Base-by-base conservation (phyloP, 2,888 invertebrate genomes). In the Orthonychiurus folsomi region DNA sequence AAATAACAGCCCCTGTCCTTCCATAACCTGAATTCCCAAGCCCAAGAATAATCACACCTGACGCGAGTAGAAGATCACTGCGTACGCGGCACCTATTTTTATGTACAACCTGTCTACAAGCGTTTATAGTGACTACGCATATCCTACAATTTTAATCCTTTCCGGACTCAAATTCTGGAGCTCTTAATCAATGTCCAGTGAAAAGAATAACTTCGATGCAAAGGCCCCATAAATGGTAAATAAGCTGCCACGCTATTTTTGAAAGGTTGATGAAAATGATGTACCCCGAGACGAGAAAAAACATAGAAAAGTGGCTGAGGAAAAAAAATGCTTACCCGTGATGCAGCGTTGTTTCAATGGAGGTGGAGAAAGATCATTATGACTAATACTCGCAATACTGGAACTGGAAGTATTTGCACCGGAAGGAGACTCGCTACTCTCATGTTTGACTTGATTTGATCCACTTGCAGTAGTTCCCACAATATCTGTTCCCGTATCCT, bases 241-340 rank as follows among this genome's bases (percentile, higher is more conserved):
- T n/a, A n/a, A n/a, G n/a, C n/a, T n/a, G n/a, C n/a, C n/a, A n/a
- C n/a, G n/a, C n/a, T n/a, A n/a, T n/a, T n/a, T n/a, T n/a, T n/a
- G n/a, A n/a, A n/a, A n/a, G n/a, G n/a, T n/a, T n/a, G n/a, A n/a
- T n/a, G n/a, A n/a, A n/a, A n/a, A n/a, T n/a, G n/a, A n/a, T n/a
- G n/a, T n/a, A n/a, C n/a, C n/a, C n/a, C n/a, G n/a, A n/a, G n/a
- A n/a, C n/a, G n/a, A n/a, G n/a, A n/a, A n/a, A 37, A 37, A 37
- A 15, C 37, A 37, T 37, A 37, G 9, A 9, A 37, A 37, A 37
- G 37, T 37, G 15, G 9, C 37, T 37, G 37, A 5, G 5, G 15
- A 37, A n/a, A n/a, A n/a, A n/a, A n/a, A n/a, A n/a, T 9, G 5
- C 52, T 52, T n/a, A 52, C 52, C 52, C 23, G 52, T 52, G 52